Evolutionary conservation across 2,888 invertebrate genomes (phyloP), one percentile per base, ranked within the genome.

Genomic region (Cataglyphis cursor): DNA sequence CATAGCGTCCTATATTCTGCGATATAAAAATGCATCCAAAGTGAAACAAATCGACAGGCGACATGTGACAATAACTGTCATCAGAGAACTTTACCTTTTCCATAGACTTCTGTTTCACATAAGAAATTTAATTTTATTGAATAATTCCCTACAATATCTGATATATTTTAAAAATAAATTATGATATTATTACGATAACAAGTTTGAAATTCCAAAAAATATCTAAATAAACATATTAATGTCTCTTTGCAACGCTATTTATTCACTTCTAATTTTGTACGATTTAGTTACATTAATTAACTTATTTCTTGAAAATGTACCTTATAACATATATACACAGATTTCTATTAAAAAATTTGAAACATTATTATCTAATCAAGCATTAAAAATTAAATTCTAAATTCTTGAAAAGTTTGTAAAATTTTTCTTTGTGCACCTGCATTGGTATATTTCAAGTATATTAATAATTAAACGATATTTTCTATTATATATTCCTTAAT

Each of bases 11-110:
- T 64, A 75, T 21, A 64, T 64, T 18, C 6, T 35, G 10, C 6
- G 12, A 0, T 3, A 31, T 18, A 57, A 48, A 76, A 54, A 66
- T 24, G 8, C n/a, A 28, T 38, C 15, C 15, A 24, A 38, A 66
- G n/a, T 57, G 8, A 41, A 38, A 31, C 38, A 64, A 65, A 75
- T 48, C 35, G 65, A 75, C 48, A 74, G 21, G 31, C 18, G n/a
- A 75, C 54, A 66, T 54, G 28, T 78, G 41, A 57, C 57, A 68
- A 21, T 68, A 78, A 68, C 28, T 41, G 65, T 54, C 35, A 28
- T 3, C 41, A 8, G 57, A 10, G 57, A n/a, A 78, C 59, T 31
- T 51, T 28, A 21, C 1, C 9, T 31, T 41, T 68, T 41, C 10
- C n/a, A 54, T n/a, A 38, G 10, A 38, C 38, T 57, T 24, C n/a